Conservation (phyloP, 2,888 invertebrate genomes). For the Xestia c-nigrum region DNA sequence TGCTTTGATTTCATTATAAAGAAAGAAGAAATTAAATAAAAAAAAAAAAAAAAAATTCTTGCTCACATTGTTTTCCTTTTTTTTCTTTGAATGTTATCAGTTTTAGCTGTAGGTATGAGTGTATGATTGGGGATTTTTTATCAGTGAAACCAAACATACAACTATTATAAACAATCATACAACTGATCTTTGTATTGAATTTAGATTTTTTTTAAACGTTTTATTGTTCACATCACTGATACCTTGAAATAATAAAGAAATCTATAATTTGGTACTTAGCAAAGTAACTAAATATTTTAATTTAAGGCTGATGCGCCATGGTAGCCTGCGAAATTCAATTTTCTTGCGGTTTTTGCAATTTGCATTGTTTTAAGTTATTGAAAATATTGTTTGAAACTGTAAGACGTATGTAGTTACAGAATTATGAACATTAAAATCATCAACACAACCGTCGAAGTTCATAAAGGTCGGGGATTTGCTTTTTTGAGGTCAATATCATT, state of each 20-base stretch:
- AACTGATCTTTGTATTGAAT: slow-evolving; percentile 1
- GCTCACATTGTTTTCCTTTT: background rate
- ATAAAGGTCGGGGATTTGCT: too few relatives aligned
- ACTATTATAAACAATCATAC: slow-evolving; percentile 7
- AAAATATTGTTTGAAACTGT: too few relatives aligned
- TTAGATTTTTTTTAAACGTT: background rate
- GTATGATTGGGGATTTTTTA: slow-evolving; percentile 22
- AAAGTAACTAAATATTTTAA: background rate
- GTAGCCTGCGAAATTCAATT: too few relatives aligned
- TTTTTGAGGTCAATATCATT: too few relatives aligned
- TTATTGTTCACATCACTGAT: background rate
- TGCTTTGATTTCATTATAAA: background rate
- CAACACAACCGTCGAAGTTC: too few relatives aligned
- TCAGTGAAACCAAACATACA: slow-evolving; percentile 8
- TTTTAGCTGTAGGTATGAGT: slow-evolving; percentile 2
- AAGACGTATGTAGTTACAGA: too few relatives aligned
- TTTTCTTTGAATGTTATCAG: slow-evolving; percentile 18
- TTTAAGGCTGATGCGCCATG: background rate
- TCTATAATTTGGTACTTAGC: background rate
- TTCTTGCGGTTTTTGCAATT: too few relatives aligned
- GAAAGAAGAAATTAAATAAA: too few relatives aligned
- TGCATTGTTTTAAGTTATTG: too few relatives aligned
- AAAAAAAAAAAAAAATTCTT: too few relatives aligned
- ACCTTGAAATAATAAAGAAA: background rate
- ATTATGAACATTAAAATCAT: too few relatives aligned